These are phyloP conservation scores for Coccyzus lansbergi DNA, from an alignment of 2,797 vertebrate species.

Conservation along the genomic window DNA sequence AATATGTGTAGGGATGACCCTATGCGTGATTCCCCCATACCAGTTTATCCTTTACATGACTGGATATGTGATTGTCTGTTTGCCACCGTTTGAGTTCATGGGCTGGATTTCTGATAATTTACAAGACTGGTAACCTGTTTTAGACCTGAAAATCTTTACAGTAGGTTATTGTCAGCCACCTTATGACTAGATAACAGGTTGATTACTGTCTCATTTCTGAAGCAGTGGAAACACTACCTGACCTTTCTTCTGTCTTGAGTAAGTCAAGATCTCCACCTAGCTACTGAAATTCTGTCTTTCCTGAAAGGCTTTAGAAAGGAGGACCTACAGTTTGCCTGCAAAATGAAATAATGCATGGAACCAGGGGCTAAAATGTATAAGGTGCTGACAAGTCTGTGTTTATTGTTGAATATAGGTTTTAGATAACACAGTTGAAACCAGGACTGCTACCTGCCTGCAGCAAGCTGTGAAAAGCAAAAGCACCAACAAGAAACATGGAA, in stretches of 20 bases:
- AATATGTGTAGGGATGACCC: neutral
- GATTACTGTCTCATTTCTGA: neutral
- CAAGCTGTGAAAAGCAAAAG: neutral
- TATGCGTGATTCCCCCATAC: rapidly evolving
- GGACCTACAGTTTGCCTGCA: neutral
- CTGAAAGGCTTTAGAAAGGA: neutral
- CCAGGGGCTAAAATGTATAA: neutral
- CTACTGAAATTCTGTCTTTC: neutral
- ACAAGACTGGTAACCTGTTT: neutral
- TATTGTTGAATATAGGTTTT: neutral
- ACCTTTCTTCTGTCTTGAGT: neutral
- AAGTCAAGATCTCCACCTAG: neutral
- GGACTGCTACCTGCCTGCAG: neutral
- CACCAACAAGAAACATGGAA: neutral
- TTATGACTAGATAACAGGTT: neutral
- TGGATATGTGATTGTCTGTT: neutral
- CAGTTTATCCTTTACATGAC: neutral
- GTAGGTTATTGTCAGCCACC: neutral
- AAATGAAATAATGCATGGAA: neutral
- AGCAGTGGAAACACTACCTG: neutral
- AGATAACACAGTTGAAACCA: neutral
- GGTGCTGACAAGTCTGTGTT: neutral
- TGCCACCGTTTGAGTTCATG: neutral
- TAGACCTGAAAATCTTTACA: neutral
- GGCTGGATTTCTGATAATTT: neutral